A percentile compares a stretch with the other conserved stretches of the same genome.
phyloP scores from a whole-genome alignment of 2,797 vertebrate genomes.

The Xerus rutilus region DNA sequence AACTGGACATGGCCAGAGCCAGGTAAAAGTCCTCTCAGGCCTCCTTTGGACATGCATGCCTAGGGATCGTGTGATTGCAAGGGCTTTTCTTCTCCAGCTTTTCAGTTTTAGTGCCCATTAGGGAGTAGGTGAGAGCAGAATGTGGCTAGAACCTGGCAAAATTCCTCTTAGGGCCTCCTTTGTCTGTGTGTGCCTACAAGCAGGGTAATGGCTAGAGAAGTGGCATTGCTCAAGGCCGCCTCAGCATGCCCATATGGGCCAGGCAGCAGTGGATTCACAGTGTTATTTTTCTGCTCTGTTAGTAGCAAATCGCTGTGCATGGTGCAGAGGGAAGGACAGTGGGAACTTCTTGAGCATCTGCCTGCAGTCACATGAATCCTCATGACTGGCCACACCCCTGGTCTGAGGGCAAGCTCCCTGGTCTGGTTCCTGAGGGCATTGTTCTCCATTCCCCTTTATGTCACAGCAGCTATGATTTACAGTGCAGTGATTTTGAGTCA shows the following conservation, averaged over 20 bases:
- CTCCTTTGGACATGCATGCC: neutral
- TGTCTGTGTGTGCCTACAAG: neutral
- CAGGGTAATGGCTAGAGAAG: neutral
- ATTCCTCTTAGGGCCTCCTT: neutral
- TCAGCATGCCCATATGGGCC: neutral
- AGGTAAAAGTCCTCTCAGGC: neutral
- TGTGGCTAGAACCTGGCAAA: neutral
- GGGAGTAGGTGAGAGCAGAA: neutral
- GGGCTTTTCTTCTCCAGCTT: neutral
- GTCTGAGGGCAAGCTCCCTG: neutral
- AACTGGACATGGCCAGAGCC: neutral
- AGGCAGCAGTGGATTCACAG: neutral
- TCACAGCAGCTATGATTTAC: neutral
- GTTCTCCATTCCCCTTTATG: neutral
- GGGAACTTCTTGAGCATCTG: neutral
- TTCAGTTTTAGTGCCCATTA: neutral
- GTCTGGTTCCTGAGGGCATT: neutral
- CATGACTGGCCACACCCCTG: no score
- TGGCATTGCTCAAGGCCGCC: neutral
- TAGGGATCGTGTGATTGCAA: neutral
- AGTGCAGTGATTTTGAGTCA: neutral
- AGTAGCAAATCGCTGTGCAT: neutral
- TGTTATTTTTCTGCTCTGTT: neutral
- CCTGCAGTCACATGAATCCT: neutral
- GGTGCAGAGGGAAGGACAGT: neutral